Evolutionary conservation across 2,113 vertebrate species (phyloP).

Genomic region (Panurus biarmicus): DNA sequence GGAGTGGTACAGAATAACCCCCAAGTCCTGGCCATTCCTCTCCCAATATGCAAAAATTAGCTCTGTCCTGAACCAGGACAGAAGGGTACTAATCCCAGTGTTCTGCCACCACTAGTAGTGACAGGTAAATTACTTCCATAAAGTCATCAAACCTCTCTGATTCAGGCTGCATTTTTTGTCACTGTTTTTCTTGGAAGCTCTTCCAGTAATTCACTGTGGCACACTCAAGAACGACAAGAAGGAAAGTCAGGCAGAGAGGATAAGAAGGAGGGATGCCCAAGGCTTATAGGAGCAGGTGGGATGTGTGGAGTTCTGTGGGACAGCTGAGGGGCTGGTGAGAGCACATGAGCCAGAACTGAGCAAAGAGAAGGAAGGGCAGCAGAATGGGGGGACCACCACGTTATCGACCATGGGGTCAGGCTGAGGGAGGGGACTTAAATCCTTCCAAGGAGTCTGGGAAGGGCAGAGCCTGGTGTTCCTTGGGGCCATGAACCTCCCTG

Average conservation of each 20-base stretch:
- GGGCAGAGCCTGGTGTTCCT: background rate
- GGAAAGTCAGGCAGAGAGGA: background rate
- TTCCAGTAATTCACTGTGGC: background rate
- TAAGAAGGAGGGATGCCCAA: background rate
- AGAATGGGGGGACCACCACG: accelerated
- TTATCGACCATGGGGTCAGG: background rate
- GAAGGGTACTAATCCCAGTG: background rate
- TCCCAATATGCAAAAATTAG: background rate
- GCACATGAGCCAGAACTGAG: accelerated
- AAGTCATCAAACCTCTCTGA: background rate
- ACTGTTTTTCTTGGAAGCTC: background rate
- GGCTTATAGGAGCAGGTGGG: background rate
- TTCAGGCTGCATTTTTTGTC: background rate
- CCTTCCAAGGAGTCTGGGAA: accelerated
- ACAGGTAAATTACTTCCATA: background rate
- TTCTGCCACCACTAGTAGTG: background rate
- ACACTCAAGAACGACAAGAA: background rate
- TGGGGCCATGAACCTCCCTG: no score
- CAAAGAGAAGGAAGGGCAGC: background rate
- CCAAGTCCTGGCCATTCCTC: background rate
- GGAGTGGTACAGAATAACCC: background rate
- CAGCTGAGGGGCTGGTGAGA: background rate
- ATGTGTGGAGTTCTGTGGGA: background rate
- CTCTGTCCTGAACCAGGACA: background rate
- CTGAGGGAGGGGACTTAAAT: background rate